phyloP scores from a whole-genome alignment of 2,113 vertebrate species.

The Protobothrops mucrosquamatus region DNA sequence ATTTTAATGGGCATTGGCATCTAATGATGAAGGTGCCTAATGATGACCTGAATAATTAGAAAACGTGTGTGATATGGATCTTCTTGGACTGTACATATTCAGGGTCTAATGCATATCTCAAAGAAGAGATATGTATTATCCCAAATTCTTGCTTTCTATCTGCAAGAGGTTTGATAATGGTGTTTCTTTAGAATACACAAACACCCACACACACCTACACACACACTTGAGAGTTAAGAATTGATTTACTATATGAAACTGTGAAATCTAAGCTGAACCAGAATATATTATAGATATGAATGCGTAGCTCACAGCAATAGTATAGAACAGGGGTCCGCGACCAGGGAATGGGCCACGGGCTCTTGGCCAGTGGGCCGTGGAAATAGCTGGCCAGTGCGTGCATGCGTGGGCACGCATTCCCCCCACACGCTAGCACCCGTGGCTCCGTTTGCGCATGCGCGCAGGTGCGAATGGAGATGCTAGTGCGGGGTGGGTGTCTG shows the following conservation, averaged over 20 bases:
- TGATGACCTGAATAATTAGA: neutral
- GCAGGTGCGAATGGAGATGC: too few species aligned
- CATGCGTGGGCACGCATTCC: too few species aligned
- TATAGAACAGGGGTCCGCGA: neutral
- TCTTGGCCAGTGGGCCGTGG: too few species aligned
- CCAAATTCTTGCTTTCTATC: neutral
- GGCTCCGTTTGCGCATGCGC: too few species aligned
- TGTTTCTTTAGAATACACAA: neutral
- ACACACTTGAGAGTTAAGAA: neutral
- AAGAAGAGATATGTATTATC: neutral
- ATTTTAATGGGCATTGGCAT: neutral
- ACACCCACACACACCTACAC: neutral
- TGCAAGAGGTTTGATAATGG: neutral
- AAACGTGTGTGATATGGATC: too few species aligned
- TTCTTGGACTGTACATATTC: neutral
- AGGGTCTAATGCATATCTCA: neutral
- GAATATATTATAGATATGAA: constrained; percentile 4
- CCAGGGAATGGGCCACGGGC: too few species aligned
- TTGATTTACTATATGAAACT: neutral
- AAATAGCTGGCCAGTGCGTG: too few species aligned
- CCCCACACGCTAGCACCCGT: too few species aligned
- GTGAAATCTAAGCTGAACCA: neutral
- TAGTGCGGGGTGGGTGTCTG: too few species aligned
- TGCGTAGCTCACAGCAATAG: neutral
- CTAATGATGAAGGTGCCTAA: neutral